Evolutionary conservation across 2,113 vertebrate species (phyloP), one percentile per base, ranked within the genome.

Genomic region (Zosterops borbonicus): DNA sequence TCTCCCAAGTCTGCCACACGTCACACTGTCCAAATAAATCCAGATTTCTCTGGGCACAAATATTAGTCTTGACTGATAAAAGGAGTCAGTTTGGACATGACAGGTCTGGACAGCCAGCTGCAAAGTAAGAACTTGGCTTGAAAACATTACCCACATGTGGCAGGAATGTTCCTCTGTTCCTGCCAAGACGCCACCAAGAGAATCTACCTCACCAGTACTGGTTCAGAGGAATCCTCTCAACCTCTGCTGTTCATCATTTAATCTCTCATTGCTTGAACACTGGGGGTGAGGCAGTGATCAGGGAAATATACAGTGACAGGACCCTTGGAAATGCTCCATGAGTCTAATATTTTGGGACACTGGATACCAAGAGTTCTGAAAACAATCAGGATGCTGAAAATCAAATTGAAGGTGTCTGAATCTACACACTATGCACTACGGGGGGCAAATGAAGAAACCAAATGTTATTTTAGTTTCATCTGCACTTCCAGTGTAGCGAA

Each of bases 121-220:
- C 53, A 63, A 21, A 91, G 42, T 14, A 71, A 67, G 41, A 89
- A 56, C 31, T 67, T 79, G 35, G 52, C 85, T 90, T 91, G 55
- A 79, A 93, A 97, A 94, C 35, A 74, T 75, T 39, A 76, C 52
- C 42, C 60, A 93, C 8, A 0, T 14, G 42, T 67, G 58, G 60
- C 81, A 75, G 67, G 64, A 73, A 83, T 9, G 42, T 56, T 86
- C 42, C 65, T 86, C 74, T 29, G 27, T 25, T 71, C 79, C 87
- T 89, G 94, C 73, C 93, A 95, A 84, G 60, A 81, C 65, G 88
- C 76, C 75, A 93, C 77, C 69, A 64, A 74, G 39, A 73, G 46
- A 53, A 58, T 81, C 75, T 75, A 70, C 44, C 33, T 19, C 1
- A 1, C 18, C 58, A 91, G 37, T 17, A 42, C 0, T 56, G 41